These are phyloP conservation scores for Meiosimyza platycephala DNA, from an alignment of 2,888 invertebrate species.

Conservation along the genomic window DNA sequence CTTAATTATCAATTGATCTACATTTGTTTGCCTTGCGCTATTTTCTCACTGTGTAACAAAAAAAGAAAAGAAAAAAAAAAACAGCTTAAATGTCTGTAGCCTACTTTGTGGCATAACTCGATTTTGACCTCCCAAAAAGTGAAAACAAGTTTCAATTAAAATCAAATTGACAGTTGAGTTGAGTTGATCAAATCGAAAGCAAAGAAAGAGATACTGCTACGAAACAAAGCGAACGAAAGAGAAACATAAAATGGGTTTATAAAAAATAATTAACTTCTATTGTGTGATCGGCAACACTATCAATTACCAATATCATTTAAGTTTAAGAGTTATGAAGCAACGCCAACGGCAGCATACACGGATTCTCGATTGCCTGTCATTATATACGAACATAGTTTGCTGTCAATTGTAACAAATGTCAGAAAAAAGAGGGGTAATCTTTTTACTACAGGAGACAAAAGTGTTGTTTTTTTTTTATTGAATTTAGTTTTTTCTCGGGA, in stretches of 20 bases:
- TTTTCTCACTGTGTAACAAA: background rate
- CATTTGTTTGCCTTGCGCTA: slow-evolving; percentile 42
- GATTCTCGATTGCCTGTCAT: slow-evolving; percentile 7
- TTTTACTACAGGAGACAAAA: background rate
- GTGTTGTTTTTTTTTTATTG: too few species aligned
- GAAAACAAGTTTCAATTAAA: slow-evolving; percentile 22
- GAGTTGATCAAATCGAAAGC: background rate
- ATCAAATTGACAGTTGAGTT: slow-evolving; percentile 3
- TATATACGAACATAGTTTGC: slow-evolving; percentile 25
- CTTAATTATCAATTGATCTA: slow-evolving; percentile 60
- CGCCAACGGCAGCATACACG: background rate
- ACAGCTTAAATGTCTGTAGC: too few species aligned
- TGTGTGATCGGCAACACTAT: slow-evolving; percentile 17
- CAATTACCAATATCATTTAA: slow-evolving; percentile 29
- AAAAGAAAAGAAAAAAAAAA: background rate
- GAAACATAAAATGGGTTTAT: background rate
- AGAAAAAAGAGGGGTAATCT: background rate
- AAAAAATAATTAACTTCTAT: slow-evolving; percentile 26
- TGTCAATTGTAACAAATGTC: slow-evolving; percentile 34
- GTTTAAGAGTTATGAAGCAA: slow-evolving; percentile 1
- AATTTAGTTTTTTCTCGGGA: too few species aligned
- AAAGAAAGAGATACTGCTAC: slow-evolving; percentile 1
- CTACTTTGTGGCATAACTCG: too few species aligned
- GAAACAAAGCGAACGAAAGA: background rate
- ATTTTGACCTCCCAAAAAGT: background rate